Conservation (phyloP, 2,797 vertebrate genomes). For the Enteromius unitaeniatus region DNA sequence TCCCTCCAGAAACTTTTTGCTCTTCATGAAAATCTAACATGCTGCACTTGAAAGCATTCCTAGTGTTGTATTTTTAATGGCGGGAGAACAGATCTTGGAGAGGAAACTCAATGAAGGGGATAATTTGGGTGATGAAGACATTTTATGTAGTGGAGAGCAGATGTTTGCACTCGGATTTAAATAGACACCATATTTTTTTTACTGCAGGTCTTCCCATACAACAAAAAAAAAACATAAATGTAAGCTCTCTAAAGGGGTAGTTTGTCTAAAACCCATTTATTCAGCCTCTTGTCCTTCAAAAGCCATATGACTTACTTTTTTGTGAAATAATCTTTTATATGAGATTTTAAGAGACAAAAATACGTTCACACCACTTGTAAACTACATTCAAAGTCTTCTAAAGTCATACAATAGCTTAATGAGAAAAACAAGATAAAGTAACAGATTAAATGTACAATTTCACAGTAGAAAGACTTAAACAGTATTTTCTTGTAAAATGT, state of each 20-base stretch:
- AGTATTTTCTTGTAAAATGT: background rate
- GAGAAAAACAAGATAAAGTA: background rate
- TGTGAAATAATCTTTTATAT: background rate
- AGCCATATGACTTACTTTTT: background rate
- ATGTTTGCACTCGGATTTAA: background rate
- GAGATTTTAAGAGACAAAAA: background rate
- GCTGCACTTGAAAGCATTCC: background rate
- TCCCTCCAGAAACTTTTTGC: background rate
- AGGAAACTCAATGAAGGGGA: constrained; percentile 22
- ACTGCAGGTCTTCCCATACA: background rate
- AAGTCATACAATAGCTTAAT: background rate
- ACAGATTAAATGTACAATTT: background rate
- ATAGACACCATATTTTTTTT: background rate
- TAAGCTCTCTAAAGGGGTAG: background rate
- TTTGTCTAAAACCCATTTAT: background rate
- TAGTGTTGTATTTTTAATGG: constrained; percentile 33
- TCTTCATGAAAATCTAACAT: background rate
- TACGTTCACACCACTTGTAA: background rate
- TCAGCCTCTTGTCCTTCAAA: background rate
- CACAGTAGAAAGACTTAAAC: background rate
- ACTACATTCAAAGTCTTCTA: background rate
- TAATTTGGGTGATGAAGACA: constrained; percentile 19
- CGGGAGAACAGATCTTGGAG: constrained; percentile 4
- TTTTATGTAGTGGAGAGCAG: background rate
- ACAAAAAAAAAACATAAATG: background rate